phyloP scores from a whole-genome alignment of 1,140 invertebrate species.

The Trachelipus rathkii region DNA sequence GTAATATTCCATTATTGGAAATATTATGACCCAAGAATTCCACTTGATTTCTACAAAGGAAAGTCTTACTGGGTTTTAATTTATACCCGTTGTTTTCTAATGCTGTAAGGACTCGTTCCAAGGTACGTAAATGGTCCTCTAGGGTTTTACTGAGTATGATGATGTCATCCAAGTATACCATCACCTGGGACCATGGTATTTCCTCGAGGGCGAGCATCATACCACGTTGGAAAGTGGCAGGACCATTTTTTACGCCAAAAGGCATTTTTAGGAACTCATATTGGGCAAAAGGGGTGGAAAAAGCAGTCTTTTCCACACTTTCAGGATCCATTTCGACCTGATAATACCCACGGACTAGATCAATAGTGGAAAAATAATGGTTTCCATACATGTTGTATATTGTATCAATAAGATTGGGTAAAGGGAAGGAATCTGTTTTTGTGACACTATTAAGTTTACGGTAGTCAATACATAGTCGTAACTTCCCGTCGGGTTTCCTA shows the following conservation, averaged over 20 bases:
- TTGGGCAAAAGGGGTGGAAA: background rate
- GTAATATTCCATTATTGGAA: too few relatives aligned
- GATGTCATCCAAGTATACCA: slow-evolving; percentile 16
- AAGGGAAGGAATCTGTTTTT: background rate
- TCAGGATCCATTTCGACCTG: background rate
- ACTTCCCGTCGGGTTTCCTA: background rate
- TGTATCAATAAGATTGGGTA: background rate
- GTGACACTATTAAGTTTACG: background rate
- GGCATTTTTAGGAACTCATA: background rate
- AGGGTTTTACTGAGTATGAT: background rate
- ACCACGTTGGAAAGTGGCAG: background rate
- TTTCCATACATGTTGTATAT: background rate
- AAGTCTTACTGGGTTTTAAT: background rate
- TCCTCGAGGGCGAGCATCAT: background rate
- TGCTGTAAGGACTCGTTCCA: background rate
- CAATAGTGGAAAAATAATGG: background rate
- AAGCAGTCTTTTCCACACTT: background rate
- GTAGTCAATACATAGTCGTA: slow-evolving; percentile 9
- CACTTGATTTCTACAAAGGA: background rate
- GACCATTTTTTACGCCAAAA: slow-evolving; percentile 5
- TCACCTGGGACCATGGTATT: background rate
- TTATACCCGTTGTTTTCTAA: background rate
- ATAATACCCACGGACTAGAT: background rate
- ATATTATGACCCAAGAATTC: background rate
- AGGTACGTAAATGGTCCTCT: background rate